Evolutionary conservation across 2,888 invertebrate species (phyloP).

Genomic region (Acrobasis consociella): DNA sequence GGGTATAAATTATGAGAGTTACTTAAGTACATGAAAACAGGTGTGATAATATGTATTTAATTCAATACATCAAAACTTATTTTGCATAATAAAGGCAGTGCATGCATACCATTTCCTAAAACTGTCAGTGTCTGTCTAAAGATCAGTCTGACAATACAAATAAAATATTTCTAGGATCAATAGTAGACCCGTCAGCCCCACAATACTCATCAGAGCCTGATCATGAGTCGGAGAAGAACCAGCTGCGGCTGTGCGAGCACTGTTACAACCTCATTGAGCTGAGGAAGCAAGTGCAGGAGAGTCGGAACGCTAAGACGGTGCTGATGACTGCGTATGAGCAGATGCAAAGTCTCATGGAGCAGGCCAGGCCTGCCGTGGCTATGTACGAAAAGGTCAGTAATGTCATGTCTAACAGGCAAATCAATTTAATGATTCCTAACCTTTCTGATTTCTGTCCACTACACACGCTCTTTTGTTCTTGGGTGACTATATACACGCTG

Average conservation of each 20-base stretch:
- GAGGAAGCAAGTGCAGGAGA: conserved; percentile 90
- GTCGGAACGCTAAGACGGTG: conserved; percentile 89
- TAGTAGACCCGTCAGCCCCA: conserved; percentile 74
- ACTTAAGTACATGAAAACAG: no score
- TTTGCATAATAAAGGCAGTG: no score
- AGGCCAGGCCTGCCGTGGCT: conserved; percentile 86
- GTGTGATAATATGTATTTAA: no score
- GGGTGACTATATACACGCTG: no score
- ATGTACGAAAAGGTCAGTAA: conserved; percentile 83
- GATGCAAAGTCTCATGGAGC: conserved; percentile 89
- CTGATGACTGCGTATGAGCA: conserved; percentile 92
- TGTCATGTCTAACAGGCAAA: neutral
- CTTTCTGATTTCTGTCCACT: no score
- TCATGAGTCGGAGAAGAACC: conserved; percentile 78
- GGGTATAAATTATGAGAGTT: no score
- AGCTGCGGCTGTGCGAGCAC: conserved; percentile 88
- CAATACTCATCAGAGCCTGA: conserved; percentile 49
- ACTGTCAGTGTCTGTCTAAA: no score
- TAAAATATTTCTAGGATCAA: conserved; percentile 59
- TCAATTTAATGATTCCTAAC: no score
- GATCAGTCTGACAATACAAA: neutral
- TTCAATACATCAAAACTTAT: no score
- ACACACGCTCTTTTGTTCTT: no score
- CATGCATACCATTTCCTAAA: no score
- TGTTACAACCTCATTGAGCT: conserved; percentile 92